Evolutionary conservation across 2,113 vertebrate species (phyloP).

Genomic region (Zingel zingel): DNA sequence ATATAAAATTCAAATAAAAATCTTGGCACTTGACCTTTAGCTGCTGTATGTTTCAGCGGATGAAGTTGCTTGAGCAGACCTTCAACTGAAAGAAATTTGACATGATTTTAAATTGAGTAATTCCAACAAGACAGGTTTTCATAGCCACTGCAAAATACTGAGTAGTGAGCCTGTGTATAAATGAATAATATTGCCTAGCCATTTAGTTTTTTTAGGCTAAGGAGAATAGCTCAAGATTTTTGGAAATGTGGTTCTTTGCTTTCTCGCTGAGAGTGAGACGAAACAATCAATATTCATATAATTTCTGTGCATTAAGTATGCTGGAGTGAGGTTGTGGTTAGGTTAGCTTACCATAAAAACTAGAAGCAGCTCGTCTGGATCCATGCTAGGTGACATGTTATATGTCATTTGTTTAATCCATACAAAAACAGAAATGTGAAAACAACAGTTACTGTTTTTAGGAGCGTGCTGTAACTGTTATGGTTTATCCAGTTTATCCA

Average conservation of each 20-base stretch:
- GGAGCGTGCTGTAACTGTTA: background rate
- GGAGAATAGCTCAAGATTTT: no score
- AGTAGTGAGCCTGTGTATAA: background rate
- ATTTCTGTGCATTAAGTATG: background rate
- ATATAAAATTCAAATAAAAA: background rate
- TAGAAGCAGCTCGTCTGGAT: background rate
- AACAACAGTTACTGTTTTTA: background rate
- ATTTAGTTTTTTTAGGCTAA: background rate
- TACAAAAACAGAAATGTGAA: no score
- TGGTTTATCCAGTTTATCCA: background rate
- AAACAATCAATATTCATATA: background rate
- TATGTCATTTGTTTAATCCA: background rate
- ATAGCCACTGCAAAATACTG: background rate
- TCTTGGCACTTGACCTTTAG: conserved; percentile 10
- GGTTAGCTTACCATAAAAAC: background rate
- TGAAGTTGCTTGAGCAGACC: background rate
- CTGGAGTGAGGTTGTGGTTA: background rate
- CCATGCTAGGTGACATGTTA: background rate
- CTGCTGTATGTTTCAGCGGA: background rate
- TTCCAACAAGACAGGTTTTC: background rate
- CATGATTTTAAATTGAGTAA: background rate
- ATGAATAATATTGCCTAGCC: background rate
- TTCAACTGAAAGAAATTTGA: background rate
- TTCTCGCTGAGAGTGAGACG: background rate
- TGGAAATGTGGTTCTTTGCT: background rate